These are phyloP conservation scores for Thyatira batis DNA, from an alignment of 2,888 invertebrate species.

Conservation along the genomic window DNA sequence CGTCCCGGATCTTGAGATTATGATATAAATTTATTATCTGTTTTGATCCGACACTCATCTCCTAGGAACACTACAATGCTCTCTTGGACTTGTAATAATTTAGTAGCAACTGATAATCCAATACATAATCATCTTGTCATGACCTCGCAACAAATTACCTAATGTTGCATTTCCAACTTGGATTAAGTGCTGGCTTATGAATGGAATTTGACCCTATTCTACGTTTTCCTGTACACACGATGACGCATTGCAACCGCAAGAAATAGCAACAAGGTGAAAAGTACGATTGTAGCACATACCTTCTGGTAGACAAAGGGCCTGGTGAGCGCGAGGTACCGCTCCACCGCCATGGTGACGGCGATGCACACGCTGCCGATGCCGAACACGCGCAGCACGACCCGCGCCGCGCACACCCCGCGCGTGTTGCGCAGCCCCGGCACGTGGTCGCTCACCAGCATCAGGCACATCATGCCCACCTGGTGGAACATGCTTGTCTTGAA, in stretches of 20 bases:
- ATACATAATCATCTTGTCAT: too few species aligned
- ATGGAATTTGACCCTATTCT: too few species aligned
- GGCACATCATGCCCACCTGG: conserved; percentile 88
- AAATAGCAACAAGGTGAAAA: background rate
- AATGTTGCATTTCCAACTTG: too few species aligned
- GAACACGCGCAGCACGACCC: conserved; percentile 90
- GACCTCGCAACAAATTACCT: too few species aligned
- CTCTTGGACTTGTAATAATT: too few species aligned
- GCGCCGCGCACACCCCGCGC: conserved; percentile 83
- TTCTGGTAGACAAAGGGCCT: conserved; percentile 94
- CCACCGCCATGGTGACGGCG: conserved; percentile 93
- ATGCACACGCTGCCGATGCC: conserved; percentile 94
- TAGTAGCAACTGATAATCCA: too few species aligned
- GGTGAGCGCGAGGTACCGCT: conserved; percentile 93
- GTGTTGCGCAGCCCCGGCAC: conserved; percentile 60
- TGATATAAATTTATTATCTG: background rate
- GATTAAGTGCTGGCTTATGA: too few species aligned
- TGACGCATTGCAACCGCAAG: too few species aligned
- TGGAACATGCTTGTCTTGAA: too few species aligned
- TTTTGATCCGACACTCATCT: background rate
- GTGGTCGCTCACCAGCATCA: conserved; percentile 82
- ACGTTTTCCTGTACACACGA: too few species aligned
- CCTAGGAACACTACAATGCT: too few species aligned
- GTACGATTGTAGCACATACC: conserved; percentile 80
- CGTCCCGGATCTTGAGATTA: conserved; percentile 1